Evolutionary conservation across 2,797 vertebrate species (phyloP), one percentile per base, ranked within the genome.

Genomic region (Sebastes wilsoni): DNA sequence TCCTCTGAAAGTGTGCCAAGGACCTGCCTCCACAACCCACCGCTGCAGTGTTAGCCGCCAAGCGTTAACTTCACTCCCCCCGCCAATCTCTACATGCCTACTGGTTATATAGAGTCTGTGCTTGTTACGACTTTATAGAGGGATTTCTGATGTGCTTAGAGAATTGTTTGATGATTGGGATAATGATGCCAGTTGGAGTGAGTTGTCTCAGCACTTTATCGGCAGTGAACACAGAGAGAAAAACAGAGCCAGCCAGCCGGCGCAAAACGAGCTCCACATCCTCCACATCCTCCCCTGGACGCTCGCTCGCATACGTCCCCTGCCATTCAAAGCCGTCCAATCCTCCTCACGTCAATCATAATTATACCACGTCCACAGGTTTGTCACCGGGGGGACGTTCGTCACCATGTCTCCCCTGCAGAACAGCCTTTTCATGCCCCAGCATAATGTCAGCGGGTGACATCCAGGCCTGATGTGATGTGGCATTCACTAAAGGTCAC

Each of bases 401-500:
- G 91, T 95, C 93, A 93, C 93, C 88, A 81, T 80, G 88, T 87
- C 93, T 79, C 87, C 94, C 95, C 90, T 94, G 93, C 92, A 94
- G 96, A 96, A 97, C 96, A 96, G 96, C 96, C 96, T 97, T 97
- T 94, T 96, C 97, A 97, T 97, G 96, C 95, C 96, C 93, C 96
- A 91, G 97, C 96, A 97, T 97, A 97, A 97, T 97, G 97, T 97
- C 96, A 96, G 95, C 93, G 95, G 96, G 96, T 97, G 97, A 98
- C 97, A 96, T 97, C 96, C 96, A 96, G 97, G 96, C 96, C 96
- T 97, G 94, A 97, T 98, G 97, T 96, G 97, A 97, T 97, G 96
- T 97, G 97, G 97, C 98, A 98, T 99, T 99, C 97, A 97, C 96
- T 96, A 99, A 99, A 99, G 97, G 97, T 99, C 98, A 98, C 85